Evolutionary conservation across 53 echinoderm and acorn worm species (phyloP), one percentile per base, ranked within the genome.

Genomic region (Zoroaster sp.): DNA sequence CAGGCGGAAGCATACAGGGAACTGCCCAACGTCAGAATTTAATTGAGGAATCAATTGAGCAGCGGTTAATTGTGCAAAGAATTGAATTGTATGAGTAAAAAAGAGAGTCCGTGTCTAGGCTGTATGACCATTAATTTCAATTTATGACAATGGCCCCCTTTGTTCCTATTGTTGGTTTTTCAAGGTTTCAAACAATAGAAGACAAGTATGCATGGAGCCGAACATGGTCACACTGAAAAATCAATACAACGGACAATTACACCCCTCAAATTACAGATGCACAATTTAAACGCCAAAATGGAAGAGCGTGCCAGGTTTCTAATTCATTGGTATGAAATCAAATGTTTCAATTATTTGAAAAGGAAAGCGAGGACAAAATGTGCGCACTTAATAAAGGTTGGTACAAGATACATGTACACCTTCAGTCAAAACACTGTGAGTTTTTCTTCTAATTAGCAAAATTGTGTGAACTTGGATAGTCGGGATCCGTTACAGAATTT

Each of bases 11-110:
- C 31, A 52, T 6, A 51, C 13, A 28, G 35, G 36, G 46, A 17
- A 46, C 31, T 30, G 31, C 21, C 63, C 28, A 59, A 59, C 14
- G 14, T 4, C 46, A 49, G 76, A 76, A 76, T 76, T 14, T 76
- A 76, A 76, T 76, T 78, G 78, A n/a, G 38, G 35, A 53, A 59
- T 78, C 37, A 54, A 54, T 20, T 20, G 78, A 38, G 77, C 2
- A 49, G 11, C 35, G 30, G 14, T 32, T 77, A 7, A 55, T 9
- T 59, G 59, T 54, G n/a, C 46, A 10, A 36, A 18, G 18, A 35
- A 37, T 55, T 21, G 35, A 35, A 78, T 78, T 54, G 78, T 33
- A 35, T 20, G 21, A n/a, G n/a, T 18, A 53, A 52, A 59, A 52
- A 12, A 47, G 12, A n/a, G 78, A 78, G 59, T 21, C 54, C 20